These are phyloP conservation scores for Chondrosia reniformis DNA, from an alignment of 37 sponge, comb jelly and placozoan genomes.

Conservation along the genomic window DNA sequence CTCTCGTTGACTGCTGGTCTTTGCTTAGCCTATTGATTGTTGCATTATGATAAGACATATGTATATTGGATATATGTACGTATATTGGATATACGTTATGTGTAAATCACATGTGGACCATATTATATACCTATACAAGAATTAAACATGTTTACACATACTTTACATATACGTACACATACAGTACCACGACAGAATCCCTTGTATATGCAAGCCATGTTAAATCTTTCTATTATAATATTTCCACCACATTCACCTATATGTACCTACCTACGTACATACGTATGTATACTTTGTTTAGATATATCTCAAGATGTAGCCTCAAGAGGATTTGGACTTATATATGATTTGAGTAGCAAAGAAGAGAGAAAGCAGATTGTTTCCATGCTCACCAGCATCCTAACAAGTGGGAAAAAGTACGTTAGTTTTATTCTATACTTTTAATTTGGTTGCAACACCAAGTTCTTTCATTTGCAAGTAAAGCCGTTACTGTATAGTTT, in stretches of 20 bases:
- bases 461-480: too few relatives aligned
- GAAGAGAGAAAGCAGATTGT: conserved; percentile 41
- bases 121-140: neutral
- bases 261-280: neutral
- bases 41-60: neutral
- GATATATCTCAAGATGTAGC: conserved; percentile 78
- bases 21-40: neutral
- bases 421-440: too few relatives aligned
- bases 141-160: neutral
- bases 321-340: conserved; percentile 60
- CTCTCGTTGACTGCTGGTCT: too few relatives aligned
- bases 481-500: too few relatives aligned
- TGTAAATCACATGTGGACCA: neutral
- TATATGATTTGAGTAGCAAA: conserved; percentile 53
- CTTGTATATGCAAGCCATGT: too few relatives aligned
- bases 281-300: conserved; percentile 2
- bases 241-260: too few relatives aligned
- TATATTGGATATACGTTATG: neutral
- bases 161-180: neutral
- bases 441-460: too few relatives aligned
- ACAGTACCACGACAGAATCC: too few relatives aligned
- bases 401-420: conserved; percentile 65
- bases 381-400: conserved; percentile 45
- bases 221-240: too few relatives aligned
- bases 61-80: neutral